Conservation (phyloP, 2,888 invertebrate species). For the Trissolcus brochymenae region DNA sequence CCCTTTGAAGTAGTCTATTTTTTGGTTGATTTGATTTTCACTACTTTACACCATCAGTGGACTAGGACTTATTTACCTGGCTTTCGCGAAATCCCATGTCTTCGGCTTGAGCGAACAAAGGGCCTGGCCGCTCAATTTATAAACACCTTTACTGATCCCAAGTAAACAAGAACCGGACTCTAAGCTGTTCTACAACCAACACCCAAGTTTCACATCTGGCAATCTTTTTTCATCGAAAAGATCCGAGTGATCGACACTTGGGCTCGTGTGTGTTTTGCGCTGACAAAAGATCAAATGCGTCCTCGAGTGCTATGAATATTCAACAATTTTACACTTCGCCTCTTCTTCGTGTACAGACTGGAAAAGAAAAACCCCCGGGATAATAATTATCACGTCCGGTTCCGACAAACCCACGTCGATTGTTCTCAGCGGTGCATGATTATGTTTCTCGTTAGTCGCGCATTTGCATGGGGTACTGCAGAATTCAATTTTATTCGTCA, state of each 20-base stretch:
- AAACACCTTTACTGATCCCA: constrained; percentile 65
- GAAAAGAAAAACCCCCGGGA: constrained; percentile 28
- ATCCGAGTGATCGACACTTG: constrained; percentile 55
- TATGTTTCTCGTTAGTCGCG: constrained; percentile 19
- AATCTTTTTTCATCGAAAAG: constrained; percentile 58
- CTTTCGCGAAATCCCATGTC: constrained; percentile 56
- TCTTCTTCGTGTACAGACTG: constrained; percentile 16
- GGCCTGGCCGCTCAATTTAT: constrained; percentile 64
- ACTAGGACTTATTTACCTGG: constrained; percentile 58
- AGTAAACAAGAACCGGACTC: constrained; percentile 64
- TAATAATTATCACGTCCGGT: constrained; percentile 17
- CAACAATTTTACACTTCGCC: constrained; percentile 50
- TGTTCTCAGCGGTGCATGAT: constrained; percentile 17
- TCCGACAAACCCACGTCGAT: constrained; percentile 13
- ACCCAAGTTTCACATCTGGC: constrained; percentile 61
- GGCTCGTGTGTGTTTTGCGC: constrained; percentile 53
- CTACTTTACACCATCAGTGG: constrained; percentile 53
- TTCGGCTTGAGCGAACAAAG: constrained; percentile 65
- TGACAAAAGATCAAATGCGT: constrained; percentile 50
- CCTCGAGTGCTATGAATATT: constrained; percentile 53
- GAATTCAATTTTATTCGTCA: constrained; percentile 47
- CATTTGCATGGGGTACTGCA: constrained; percentile 32
- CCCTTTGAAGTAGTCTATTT: constrained; percentile 62
- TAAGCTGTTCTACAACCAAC: constrained; percentile 60
- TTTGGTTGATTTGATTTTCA: constrained; percentile 64